Evolutionary conservation across 2,113 vertebrate species (phyloP).

Genomic region (Tragelaphus buxtoni): DNA sequence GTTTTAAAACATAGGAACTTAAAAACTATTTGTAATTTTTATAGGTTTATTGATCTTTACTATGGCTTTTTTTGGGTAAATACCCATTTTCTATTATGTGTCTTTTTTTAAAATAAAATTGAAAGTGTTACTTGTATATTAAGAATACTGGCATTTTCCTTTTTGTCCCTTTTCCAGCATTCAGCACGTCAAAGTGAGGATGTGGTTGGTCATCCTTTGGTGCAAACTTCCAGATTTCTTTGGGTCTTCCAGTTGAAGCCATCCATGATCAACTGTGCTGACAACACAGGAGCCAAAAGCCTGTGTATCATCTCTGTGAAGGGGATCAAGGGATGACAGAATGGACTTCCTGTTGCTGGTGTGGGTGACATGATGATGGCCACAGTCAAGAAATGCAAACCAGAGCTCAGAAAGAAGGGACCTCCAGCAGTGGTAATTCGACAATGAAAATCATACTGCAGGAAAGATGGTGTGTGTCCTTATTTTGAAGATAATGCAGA

Average conservation of each 20-base stretch:
- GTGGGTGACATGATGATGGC: neutral
- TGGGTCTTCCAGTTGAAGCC: neutral
- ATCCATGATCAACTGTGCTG: neutral
- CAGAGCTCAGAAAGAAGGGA: neutral
- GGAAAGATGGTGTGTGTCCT: neutral
- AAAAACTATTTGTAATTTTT: neutral
- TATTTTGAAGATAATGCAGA: neutral
- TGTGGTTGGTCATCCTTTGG: neutral
- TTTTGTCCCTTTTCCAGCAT: neutral
- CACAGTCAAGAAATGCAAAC: neutral
- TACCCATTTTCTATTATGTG: neutral
- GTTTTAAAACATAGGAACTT: neutral
- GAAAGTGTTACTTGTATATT: neutral
- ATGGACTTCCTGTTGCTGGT: neutral
- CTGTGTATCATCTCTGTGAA: neutral
- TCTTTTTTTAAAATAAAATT: neutral
- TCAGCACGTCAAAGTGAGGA: neutral
- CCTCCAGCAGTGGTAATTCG: neutral
- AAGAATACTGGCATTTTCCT: neutral
- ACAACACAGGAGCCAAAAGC: neutral
- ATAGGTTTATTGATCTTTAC: neutral
- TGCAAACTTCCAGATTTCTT: neutral
- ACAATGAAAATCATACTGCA: neutral
- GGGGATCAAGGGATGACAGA: neutral
- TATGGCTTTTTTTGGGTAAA: neutral